Evolutionary conservation across 2,113 vertebrate genomes (phyloP).

Genomic region (Neodontobutis hainanensis): DNA sequence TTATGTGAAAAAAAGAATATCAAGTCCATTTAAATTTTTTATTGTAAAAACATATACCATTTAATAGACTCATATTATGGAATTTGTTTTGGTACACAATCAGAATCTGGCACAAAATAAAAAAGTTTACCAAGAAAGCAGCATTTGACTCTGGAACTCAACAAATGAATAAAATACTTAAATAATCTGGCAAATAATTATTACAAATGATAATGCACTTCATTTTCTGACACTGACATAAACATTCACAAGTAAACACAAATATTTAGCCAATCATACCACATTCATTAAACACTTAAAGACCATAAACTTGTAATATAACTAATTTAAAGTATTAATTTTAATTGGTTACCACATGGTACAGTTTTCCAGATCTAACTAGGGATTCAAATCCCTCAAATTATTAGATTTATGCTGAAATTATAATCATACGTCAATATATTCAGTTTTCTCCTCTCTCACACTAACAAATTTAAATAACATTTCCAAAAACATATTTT

Average conservation of each 20-base stretch:
- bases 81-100: constrained; percentile 69
- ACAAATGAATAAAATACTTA: constrained; percentile 54
- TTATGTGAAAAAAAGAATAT: constrained; percentile 70
- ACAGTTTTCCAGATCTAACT: too few relatives aligned
- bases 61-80: constrained; percentile 70
- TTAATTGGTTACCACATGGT: not conserved
- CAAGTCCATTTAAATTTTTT: constrained; percentile 76
- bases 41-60: constrained; percentile 79
- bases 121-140: constrained; percentile 76
- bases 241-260: constrained; percentile 65
- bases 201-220: constrained; percentile 17
- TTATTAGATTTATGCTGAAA: not conserved
- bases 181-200: constrained; percentile 59
- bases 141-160: constrained; percentile 49
- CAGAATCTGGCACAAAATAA: constrained; percentile 70
- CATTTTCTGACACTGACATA: constrained; percentile 47
- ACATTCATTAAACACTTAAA: constrained; percentile 61
- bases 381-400: not conserved
- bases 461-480: constrained; percentile 1
- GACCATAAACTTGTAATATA: not conserved
- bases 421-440: not conserved
- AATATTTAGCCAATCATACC: constrained; percentile 56
- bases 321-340: not conserved
- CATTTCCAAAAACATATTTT: not conserved
- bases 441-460: not conserved